These are phyloP conservation scores for Amphiduros pacificus DNA, from an alignment of 2,888 invertebrate species.

Conservation along the genomic window DNA sequence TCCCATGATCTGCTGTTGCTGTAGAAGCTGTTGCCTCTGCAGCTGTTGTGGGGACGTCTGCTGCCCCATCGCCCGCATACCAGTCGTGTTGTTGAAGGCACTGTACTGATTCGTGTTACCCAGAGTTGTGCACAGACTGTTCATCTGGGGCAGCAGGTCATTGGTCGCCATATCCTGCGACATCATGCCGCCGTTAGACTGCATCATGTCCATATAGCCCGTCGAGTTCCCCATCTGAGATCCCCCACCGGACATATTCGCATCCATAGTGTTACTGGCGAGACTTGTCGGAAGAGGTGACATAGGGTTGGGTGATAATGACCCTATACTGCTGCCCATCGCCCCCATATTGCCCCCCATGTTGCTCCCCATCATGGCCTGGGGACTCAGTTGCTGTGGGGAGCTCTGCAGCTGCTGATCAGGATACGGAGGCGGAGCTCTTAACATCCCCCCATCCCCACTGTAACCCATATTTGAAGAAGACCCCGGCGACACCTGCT, in stretches of 20 bases:
- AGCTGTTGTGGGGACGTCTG: background rate
- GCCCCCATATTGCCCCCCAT: background rate
- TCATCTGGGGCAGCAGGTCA: constrained; percentile 2
- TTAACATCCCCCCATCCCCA: constrained; percentile 58
- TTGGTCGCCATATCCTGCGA: background rate
- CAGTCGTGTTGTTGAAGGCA: constrained; percentile 2
- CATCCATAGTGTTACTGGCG: background rate
- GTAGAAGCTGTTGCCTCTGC: constrained; percentile 1
- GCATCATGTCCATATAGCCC: background rate
- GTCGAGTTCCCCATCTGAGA: background rate
- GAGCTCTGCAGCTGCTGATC: constrained; percentile 19
- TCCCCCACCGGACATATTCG: background rate
- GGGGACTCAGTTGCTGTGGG: constrained; percentile 9
- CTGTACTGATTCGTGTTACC: background rate
- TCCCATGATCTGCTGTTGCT: constrained; percentile 3
- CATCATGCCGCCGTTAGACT: background rate
- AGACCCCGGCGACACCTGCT: constrained; percentile 19
- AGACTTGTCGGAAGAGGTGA: background rate
- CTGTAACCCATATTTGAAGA: constrained; percentile 21
- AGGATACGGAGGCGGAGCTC: constrained; percentile 60
- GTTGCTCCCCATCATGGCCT: background rate
- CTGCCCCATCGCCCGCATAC: constrained; percentile 3
- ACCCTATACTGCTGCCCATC: background rate
- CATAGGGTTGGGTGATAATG: background rate
- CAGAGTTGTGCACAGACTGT: background rate